Conservation (phyloP, 1,140 invertebrate species). For the Trichonephila clavipes region DNA sequence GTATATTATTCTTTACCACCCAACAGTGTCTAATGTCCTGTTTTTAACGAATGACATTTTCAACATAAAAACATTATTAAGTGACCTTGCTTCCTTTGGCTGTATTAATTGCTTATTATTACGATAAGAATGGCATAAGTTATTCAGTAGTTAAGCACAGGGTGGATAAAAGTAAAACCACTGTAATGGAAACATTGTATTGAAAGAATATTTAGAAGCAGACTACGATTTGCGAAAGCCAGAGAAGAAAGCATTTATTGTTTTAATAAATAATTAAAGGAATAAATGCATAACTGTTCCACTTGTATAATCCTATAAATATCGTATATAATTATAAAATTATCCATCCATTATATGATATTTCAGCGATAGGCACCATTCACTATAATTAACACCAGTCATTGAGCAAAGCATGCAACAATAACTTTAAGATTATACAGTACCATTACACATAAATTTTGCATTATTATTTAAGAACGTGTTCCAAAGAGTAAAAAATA, state of each 20-base stretch:
- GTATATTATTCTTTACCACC: neutral
- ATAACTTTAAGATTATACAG: no score
- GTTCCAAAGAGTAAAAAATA: no score
- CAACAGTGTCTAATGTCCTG: neutral
- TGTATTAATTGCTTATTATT: constrained; percentile 8
- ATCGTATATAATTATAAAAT: no score
- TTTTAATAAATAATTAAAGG: neutral
- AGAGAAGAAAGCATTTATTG: neutral
- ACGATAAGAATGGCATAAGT: constrained; percentile 3
- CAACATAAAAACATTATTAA: neutral
- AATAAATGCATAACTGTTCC: neutral
- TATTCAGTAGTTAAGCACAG: neutral
- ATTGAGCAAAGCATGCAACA: no score
- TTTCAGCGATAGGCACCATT: no score
- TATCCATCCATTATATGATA: no score
- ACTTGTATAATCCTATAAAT: no score
- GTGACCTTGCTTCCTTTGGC: neutral
- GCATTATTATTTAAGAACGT: no score
- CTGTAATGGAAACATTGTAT: neutral
- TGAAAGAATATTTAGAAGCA: neutral
- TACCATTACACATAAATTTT: no score
- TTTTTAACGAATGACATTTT: neutral
- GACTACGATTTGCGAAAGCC: neutral
- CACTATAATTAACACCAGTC: no score
- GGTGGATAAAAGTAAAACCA: neutral